These are phyloP conservation scores for Chaetoderma sp. DNA, from an alignment of 2,888 invertebrate genomes.

Conservation along the genomic window DNA sequence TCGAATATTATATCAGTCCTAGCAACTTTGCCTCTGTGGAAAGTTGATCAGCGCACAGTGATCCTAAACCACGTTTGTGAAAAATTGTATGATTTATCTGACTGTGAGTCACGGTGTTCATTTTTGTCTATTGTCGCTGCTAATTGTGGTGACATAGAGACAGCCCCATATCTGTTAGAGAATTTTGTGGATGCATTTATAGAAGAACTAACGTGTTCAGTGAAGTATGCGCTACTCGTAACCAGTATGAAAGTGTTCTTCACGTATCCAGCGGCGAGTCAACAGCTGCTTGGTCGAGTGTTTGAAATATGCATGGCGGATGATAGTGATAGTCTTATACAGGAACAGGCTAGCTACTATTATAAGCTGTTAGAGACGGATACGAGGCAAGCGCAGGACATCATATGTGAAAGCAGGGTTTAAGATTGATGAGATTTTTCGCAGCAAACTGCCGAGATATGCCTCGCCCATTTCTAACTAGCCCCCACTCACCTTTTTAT, in stretches of 20 bases:
- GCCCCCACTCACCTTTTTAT: no score
- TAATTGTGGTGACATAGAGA: slow-evolving; percentile 43
- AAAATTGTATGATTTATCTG: slow-evolving; percentile 28
- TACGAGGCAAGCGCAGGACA: background rate
- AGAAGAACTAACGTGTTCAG: slow-evolving; percentile 36
- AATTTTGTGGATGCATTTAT: slow-evolving; percentile 45
- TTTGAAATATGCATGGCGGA: slow-evolving; percentile 52
- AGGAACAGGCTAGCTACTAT: slow-evolving; percentile 37
- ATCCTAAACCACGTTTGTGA: slow-evolving; percentile 33
- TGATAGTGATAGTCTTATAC: slow-evolving; percentile 40
- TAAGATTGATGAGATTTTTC: background rate
- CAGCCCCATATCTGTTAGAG: slow-evolving; percentile 59
- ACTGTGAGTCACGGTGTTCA: slow-evolving; percentile 45
- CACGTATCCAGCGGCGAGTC: slow-evolving; percentile 56
- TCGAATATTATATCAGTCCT: slow-evolving; percentile 57
- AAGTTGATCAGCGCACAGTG: slow-evolving; percentile 29
- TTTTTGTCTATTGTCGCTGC: slow-evolving; percentile 53
- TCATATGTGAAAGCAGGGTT: background rate
- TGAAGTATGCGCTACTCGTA: slow-evolving; percentile 51
- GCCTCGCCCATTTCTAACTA: no score
- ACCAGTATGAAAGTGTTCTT: slow-evolving; percentile 55
- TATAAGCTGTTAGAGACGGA: slow-evolving; percentile 32
- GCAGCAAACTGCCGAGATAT: no score
- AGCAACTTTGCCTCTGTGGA: slow-evolving; percentile 44
- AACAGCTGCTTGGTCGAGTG: slow-evolving; percentile 57